phyloP scores from a whole-genome alignment of 2,888 invertebrate genomes.

The Priocnemis perturbator region DNA sequence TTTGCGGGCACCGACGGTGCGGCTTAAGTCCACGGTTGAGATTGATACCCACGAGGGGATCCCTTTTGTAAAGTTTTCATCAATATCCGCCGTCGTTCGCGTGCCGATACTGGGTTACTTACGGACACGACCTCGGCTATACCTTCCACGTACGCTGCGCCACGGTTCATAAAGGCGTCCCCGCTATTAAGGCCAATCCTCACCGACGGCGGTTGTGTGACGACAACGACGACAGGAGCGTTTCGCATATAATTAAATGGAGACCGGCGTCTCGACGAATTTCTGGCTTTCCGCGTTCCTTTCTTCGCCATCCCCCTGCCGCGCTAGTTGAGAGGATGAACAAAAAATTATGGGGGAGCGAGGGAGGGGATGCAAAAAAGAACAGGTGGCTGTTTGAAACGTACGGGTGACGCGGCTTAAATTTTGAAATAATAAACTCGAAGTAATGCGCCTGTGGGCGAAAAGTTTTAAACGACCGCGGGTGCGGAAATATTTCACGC shows the following conservation, averaged over 20 bases:
- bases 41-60: too few species aligned
- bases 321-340: neutral
- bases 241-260: conserved; percentile 29
- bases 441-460: too few species aligned
- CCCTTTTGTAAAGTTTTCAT: conserved; percentile 18
- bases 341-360: neutral
- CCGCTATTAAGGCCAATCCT: conserved; percentile 33
- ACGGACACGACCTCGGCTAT: conserved; percentile 19
- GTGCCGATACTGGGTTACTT: conserved; percentile 29
- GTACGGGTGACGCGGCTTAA: neutral
- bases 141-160: neutral
- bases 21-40: too few species aligned
- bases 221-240: conserved; percentile 7
- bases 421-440: neutral
- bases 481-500: too few species aligned
- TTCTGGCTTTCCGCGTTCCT: neutral
- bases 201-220: conserved; percentile 3
- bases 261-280: conserved; percentile 12
- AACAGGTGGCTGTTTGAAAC: neutral
- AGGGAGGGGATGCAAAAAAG: neutral
- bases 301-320: conserved; percentile 5
- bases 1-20: too few species aligned
- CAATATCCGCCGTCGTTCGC: conserved; percentile 16
- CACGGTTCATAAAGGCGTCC: conserved; percentile 25
- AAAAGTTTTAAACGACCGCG: too few species aligned